Evolutionary conservation across 2,113 vertebrate genomes (phyloP), one percentile per base, ranked within the genome.

Genomic region (Sterrhoptilus dennistouni): DNA sequence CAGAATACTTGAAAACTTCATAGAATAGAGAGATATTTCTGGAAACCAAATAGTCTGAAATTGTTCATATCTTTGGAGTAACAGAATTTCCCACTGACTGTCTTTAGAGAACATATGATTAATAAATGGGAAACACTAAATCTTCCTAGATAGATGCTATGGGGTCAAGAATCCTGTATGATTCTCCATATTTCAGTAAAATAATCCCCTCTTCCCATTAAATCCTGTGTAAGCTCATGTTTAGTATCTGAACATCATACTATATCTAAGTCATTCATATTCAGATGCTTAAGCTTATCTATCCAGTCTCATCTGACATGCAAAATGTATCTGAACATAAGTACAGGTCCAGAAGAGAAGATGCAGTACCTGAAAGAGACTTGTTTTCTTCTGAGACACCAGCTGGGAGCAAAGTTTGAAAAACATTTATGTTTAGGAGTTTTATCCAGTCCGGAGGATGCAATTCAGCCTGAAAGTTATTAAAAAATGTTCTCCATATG

Each of bases 401-500:
- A 47, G 9, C 9, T 47, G 12, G 33, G 74, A 60, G 4, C 9
- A 72, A 85, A 77, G 9, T n/a, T 36, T 36, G 33, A 6, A 14
- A 78, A 59, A 40, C 29, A 9, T 45, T 64, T 82, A 15, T 60
- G 6, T 59, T 85, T 42, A 69, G 19, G 6, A 20, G 28, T 49
- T 83, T 19, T 65, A 42, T 13, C 2, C 29, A 42, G 5, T 24
- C 33, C 56, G 74, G 50, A 56, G 5, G 11, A n/a, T 38, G 15
- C 3, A 52, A 45, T 74, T 56, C 17, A 75, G 13, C 9, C 4
- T 60, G 33, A 9, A 82, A 35, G 3, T 14, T 49, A 18, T 24
- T 61, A 2, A n/a, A 31, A 71, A 40, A 3, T 14, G 0, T 29
- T 50, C 6, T 59, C 3, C 7, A 4, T 14, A 4, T 16, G 2